These are phyloP conservation scores for Isoperla grammatica DNA, from an alignment of 2,888 invertebrate species.

Conservation along the genomic window DNA sequence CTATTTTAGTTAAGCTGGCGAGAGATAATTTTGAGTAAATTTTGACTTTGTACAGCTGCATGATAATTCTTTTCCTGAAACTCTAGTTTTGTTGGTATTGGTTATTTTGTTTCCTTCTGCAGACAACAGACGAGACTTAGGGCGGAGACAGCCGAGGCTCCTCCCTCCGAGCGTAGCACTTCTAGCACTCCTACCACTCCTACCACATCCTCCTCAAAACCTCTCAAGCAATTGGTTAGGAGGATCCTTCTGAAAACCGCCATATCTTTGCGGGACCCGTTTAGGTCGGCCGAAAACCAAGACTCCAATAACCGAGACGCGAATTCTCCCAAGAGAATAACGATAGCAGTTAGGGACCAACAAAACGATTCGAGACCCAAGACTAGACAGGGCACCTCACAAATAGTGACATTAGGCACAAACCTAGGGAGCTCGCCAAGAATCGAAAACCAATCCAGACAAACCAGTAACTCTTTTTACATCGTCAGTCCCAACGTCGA, in stretches of 20 bases:
- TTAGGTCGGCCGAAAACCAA: not conserved
- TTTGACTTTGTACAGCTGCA: not conserved
- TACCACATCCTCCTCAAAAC: constrained; percentile 2
- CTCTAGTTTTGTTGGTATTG: not conserved
- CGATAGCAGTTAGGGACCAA: not conserved
- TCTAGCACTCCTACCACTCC: not conserved
- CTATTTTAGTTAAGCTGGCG: too few species aligned
- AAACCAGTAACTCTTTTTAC: too few species aligned
- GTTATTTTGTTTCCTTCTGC: constrained; percentile 22
- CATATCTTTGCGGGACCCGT: not conserved
- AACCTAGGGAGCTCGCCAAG: too few species aligned
- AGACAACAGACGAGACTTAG: constrained; percentile 25
- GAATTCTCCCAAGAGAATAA: not conserved
- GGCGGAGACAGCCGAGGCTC: not conserved
- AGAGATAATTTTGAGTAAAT: constrained; percentile 1
- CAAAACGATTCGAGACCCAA: constrained; percentile 2
- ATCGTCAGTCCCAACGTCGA: too few species aligned
- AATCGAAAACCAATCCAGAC: too few species aligned
- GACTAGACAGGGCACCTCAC: not conserved
- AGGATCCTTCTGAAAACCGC: not conserved
- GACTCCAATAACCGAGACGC: not conserved
- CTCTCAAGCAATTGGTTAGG: not conserved
- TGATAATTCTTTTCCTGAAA: not conserved
- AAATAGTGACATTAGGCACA: not conserved
- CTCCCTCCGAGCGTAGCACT: not conserved